These are phyloP conservation scores for Oceanites oceanicus DNA, from an alignment of 2,113 vertebrate species.

Conservation along the genomic window DNA sequence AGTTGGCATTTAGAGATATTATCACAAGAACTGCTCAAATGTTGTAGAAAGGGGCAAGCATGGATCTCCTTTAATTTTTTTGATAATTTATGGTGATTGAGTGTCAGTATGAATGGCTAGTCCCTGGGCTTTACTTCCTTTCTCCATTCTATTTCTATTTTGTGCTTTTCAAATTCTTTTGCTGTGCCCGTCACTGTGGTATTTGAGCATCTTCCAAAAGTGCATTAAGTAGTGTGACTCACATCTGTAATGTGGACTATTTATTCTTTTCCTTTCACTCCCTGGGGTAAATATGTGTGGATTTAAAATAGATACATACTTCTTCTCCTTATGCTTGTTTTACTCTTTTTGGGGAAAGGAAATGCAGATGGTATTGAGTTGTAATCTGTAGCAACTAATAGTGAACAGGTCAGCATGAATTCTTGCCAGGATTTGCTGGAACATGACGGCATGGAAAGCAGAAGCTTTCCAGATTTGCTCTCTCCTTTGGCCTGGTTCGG, in stretches of 20 bases:
- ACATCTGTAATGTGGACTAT: constrained; percentile 55
- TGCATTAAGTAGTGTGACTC: constrained; percentile 61
- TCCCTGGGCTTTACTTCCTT: background rate
- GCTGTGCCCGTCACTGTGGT: constrained; percentile 25
- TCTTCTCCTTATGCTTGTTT: constrained; percentile 10
- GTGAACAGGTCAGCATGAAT: constrained; percentile 59
- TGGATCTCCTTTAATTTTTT: background rate
- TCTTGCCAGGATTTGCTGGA: constrained; percentile 64
- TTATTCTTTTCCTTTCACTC: constrained; percentile 50
- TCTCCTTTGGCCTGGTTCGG: constrained; percentile 36
- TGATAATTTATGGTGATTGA: background rate
- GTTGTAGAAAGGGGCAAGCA: background rate
- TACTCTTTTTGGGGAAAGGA: constrained; percentile 16
- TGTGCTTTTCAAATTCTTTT: constrained; percentile 16
- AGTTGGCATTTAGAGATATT: constrained; percentile 10
- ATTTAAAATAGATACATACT: constrained; percentile 48
- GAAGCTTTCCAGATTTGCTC: constrained; percentile 49
- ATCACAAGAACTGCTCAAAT: background rate
- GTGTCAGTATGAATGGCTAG: constrained; percentile 42
- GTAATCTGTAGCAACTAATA: constrained; percentile 57
- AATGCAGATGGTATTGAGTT: constrained; percentile 52
- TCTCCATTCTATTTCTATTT: constrained; percentile 31
- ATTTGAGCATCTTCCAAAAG: constrained; percentile 54
- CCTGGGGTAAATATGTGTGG: constrained; percentile 58
- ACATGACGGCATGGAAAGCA: constrained; percentile 54